These are phyloP conservation scores for Vultur gryphus DNA, from an alignment of 2,797 vertebrate genomes.

Conservation along the genomic window DNA sequence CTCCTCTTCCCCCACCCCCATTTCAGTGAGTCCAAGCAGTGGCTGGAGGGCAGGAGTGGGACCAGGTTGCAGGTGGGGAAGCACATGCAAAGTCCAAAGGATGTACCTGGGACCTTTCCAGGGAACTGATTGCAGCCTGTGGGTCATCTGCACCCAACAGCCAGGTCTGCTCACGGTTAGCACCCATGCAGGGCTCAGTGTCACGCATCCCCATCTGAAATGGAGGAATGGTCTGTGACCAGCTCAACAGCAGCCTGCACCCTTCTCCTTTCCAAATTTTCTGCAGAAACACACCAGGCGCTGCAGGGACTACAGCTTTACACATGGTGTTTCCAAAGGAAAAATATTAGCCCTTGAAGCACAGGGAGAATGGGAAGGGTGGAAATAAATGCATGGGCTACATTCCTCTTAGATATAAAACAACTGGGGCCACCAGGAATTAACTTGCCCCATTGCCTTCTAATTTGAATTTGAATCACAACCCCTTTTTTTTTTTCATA, in stretches of 20 bases:
- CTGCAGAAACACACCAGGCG: neutral
- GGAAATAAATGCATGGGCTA: neutral
- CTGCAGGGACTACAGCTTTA: neutral
- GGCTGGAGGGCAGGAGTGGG: neutral
- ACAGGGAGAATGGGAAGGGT: neutral
- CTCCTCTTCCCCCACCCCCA: neutral
- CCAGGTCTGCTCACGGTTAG: fast-evolving
- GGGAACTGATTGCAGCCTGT: neutral
- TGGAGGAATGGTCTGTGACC: fast-evolving
- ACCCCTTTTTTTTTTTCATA: neutral
- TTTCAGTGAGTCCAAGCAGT: neutral
- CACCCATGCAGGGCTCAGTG: neutral
- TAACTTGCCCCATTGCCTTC: neutral
- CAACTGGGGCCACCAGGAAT: neutral
- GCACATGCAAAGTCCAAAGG: neutral
- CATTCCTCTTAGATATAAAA: neutral
- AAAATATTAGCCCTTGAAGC: neutral
- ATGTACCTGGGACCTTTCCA: neutral
- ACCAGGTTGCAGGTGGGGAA: neutral
- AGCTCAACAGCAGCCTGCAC: neutral
- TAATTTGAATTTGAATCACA: neutral
- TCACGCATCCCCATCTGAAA: neutral
- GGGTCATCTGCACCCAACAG: neutral
- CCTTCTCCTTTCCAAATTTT: neutral
- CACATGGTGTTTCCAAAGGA: neutral